Evolutionary conservation across 2,888 invertebrate species (phyloP).

Genomic region (Hybos culiciformis): DNA sequence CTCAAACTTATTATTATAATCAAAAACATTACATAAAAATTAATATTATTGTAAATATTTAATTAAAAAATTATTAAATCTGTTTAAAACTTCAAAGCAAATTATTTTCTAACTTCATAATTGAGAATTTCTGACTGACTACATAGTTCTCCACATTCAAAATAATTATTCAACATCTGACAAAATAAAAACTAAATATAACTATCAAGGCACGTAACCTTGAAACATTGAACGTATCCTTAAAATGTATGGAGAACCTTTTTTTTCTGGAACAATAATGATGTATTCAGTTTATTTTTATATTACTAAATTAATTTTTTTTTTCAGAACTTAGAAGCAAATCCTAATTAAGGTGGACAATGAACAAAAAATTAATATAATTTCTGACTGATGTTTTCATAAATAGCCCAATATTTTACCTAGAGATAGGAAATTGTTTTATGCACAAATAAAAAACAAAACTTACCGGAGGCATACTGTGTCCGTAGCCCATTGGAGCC

Average conservation of each 20-base stretch:
- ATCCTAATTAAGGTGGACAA: background rate
- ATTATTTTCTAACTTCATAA: too few species aligned
- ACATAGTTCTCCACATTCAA: too few species aligned
- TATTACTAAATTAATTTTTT: too few species aligned
- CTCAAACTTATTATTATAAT: background rate
- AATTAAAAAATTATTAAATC: background rate
- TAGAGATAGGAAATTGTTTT: conserved; percentile 27
- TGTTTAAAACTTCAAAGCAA: too few species aligned
- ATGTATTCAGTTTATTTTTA: too few species aligned
- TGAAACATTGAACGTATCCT: too few species aligned
- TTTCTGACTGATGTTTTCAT: background rate
- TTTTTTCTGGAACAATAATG: too few species aligned
- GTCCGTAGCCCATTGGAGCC: conserved; percentile 43
- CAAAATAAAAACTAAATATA: too few species aligned
- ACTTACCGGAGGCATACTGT: conserved; percentile 46
- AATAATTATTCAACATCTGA: too few species aligned
- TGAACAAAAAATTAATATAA: background rate
- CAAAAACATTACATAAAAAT: background rate
- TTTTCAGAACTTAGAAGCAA: background rate
- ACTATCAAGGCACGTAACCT: too few species aligned
- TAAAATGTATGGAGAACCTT: too few species aligned
- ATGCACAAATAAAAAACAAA: conserved; percentile 30
- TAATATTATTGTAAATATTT: background rate
- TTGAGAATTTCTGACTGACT: background rate
- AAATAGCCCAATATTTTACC: background rate